Evolutionary conservation across 2,888 invertebrate species (phyloP).

Genomic region (Ametastegia equiseti): DNA sequence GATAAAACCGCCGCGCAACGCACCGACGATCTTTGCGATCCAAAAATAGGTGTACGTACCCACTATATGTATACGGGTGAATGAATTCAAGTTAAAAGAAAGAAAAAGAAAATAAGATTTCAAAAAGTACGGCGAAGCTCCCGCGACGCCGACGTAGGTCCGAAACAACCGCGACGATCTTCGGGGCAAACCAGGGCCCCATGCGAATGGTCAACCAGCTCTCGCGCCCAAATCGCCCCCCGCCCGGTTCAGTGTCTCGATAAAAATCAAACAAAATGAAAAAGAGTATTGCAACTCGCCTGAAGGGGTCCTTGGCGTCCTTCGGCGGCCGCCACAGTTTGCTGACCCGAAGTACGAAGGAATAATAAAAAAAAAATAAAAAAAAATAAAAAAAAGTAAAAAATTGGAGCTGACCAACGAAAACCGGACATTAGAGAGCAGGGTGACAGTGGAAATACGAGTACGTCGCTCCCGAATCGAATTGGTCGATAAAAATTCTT

Average conservation of each 20-base stretch:
- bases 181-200: neutral
- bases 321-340: conserved; percentile 70
- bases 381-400: conserved; percentile 46
- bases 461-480: neutral
- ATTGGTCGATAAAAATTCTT: neutral
- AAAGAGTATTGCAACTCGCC: conserved; percentile 14
- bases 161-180: conserved; percentile 6
- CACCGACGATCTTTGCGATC: too few relatives aligned
- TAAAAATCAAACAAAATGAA: neutral
- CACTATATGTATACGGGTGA: too few relatives aligned
- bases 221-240: conserved; percentile 1
- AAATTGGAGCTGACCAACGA: conserved; percentile 48
- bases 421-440: conserved; percentile 51
- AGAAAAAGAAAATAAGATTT: too few relatives aligned
- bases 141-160: too few relatives aligned
- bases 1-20: too few relatives aligned
- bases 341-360: conserved; percentile 61
- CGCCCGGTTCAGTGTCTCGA: neutral
- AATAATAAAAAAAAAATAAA: conserved; percentile 45
- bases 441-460: neutral
- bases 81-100: too few relatives aligned
- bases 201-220: too few relatives aligned
- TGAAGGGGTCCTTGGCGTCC: conserved; percentile 62
- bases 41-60: too few relatives aligned
- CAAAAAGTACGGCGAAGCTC: too few relatives aligned